Base-by-base conservation (phyloP, 2,888 invertebrate genomes). In the Brenthis ino region DNA sequence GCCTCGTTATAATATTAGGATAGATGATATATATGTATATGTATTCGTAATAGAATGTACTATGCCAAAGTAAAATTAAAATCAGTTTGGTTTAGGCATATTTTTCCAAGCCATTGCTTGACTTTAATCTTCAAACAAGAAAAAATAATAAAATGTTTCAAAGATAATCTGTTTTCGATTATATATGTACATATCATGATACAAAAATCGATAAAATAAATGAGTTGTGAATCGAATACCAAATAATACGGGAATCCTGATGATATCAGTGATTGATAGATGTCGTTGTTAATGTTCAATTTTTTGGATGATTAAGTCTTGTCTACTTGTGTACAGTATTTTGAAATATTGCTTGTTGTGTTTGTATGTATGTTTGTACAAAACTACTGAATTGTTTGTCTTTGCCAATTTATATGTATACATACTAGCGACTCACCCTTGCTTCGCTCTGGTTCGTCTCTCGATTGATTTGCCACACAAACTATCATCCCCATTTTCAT, bases 201-300 rank as follows among this genome's bases (percentile, higher is more conserved):
- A 50, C 53, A 54, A 57, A 58, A 33, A 64, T 64, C 48, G 58
- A 57, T 58, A 54, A 57, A 70, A 65, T 65, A 71, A 71, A 71
- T 71, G 71, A 68, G 55, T 65, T 65, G 71, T 64, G 50, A 71
- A 68, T 68, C 54, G 55, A 71, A 71, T 64, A 65, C 54, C 50
- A 65, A 68, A 65, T 71, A 68, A 64, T 64, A 56, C 63, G 63
- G 16, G 65, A 68, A 71, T 71, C 65, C 57, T 57, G 53, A 53
- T 20, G 47, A 51, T 65, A 50, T 50, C 33, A 24, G 33, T 71
- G 71, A 71, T 71, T 65, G 68, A 71, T 71, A 68, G 33, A 61
- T 51, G 55, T 20, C 16, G 24, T 43, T 50, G 56, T 67, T 14
- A 33, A 56, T 33, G 12, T 48, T 56, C 33, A 37, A 51, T 61